Conservation (phyloP, 2,113 vertebrate species). For the Laterallus jamaicensis region DNA sequence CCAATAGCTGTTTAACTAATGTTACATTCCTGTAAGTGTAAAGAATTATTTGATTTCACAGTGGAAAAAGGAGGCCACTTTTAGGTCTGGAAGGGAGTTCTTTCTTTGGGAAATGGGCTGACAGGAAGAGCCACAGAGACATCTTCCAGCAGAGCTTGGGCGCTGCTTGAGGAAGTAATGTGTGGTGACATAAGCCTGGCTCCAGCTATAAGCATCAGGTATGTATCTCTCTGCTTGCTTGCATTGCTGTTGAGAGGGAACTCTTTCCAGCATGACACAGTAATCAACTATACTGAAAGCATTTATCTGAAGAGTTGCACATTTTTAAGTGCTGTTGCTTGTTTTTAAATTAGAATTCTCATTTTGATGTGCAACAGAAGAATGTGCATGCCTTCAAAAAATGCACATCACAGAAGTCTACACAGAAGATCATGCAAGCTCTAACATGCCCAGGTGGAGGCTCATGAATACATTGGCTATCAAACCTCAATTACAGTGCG, state of each 20-base stretch:
- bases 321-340: not conserved
- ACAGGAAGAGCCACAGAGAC: not conserved
- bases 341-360: not conserved
- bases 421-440: not conserved
- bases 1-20: not conserved
- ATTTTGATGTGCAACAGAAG: not conserved
- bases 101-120: not conserved
- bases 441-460: not conserved
- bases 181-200: not conserved
- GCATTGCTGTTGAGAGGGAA: not conserved
- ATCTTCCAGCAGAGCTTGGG: not conserved
- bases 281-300: not conserved
- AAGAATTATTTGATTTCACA: not conserved
- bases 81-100: not conserved
- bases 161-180: not conserved
- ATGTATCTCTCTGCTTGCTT: not conserved
- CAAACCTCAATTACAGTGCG: constrained; percentile 2
- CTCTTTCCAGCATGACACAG: not conserved
- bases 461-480: not conserved
- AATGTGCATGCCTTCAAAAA: not conserved
- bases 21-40: not conserved
- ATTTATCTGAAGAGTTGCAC: not conserved
- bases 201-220: not conserved
- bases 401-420: not conserved
- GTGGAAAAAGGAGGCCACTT: not conserved